Conservation (phyloP, 2,888 invertebrate species). For the Pristionchus exspectatus region DNA sequence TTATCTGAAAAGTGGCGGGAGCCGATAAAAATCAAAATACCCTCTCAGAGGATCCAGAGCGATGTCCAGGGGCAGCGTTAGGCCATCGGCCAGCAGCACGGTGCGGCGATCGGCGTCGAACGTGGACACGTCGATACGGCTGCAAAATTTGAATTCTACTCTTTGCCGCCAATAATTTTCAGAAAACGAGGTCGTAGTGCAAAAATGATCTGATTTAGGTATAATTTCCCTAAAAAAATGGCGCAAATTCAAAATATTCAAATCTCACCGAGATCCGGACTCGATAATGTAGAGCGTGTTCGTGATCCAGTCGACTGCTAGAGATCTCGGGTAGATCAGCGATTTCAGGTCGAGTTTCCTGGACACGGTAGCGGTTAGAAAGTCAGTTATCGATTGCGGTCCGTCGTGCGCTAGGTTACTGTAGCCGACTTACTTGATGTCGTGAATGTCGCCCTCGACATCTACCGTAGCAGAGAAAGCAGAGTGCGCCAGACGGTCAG, state of each 20-base stretch:
- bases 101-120: conserved; percentile 90
- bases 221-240: not conserved
- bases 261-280: conserved; percentile 57
- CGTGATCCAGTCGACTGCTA: conserved; percentile 97
- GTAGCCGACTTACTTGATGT: conserved; percentile 67
- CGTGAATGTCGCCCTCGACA: conserved; percentile 74
- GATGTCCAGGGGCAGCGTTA: conserved; percentile 92
- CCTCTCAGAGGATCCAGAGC: conserved; percentile 94
- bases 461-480: conserved; percentile 76
- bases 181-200: not conserved
- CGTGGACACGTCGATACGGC: conserved; percentile 94
- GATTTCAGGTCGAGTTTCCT: conserved; percentile 75
- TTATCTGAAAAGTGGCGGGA: not conserved
- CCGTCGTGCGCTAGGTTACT: not conserved
- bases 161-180: not conserved
- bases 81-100: conserved; percentile 91
- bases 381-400: conserved; percentile 4
- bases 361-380: conserved; percentile 13
- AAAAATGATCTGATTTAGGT: not conserved
- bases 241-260: not conserved
- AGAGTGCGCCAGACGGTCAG: conserved; percentile 80
- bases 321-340: conserved; percentile 77
- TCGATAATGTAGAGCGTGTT: conserved; percentile 88
- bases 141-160: conserved; percentile 86
- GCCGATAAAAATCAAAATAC: conserved; percentile 73